Evolutionary conservation across 30 jellyfish, hydroid and myxozoan species (phyloP), one percentile per base, ranked within the genome.

Genomic region (Aurelia aurita): DNA sequence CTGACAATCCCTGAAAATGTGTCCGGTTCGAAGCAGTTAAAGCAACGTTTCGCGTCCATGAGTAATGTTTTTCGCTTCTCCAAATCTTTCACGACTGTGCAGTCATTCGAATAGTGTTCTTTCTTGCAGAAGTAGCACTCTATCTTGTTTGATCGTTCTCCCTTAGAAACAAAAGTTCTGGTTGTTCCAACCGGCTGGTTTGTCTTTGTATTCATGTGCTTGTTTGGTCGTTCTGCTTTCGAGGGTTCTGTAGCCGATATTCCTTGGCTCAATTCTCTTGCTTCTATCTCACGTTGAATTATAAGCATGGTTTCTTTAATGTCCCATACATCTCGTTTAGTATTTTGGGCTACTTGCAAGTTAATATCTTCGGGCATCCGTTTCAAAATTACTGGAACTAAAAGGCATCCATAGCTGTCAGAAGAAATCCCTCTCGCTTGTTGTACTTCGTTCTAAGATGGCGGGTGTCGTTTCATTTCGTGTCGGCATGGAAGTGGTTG

Each of bases 271-370:
- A 31, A 11, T 69, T 87, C 96, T 34, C 92, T 47, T 11, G 96
- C 96, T 28, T 67, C 82, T 0, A 88, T 47, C 62, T 88, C 96
- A n/a, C 63, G 22, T 69, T 71, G 3, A 23, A 51, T 55, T 15
- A 54, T 58, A 2, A 39, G 80, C 87, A 76, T 34, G 31, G 68
- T 34, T 35, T 69, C 90, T 26, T 31, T 63, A 26, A 81, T 27
- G 23, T 72, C 81, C 97, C 97, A 89, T 19, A 57, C 69, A 27
- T 89, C 94, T 26, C 51, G 68, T 34, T 74, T 34, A 25, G 35
- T 58, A 20, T 89, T 68, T 58, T 93, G 59, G 29, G 85, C 84
- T 39, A 87, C 79, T 23, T 43, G 58, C 59, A 89, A n/a, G 14
- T 19, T 64, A n/a, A 89, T 49, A 12, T 71, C 90, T 31, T 60